Evolutionary conservation across 2,888 invertebrate genomes (phyloP).

Genomic region (Agrochola circellaris): DNA sequence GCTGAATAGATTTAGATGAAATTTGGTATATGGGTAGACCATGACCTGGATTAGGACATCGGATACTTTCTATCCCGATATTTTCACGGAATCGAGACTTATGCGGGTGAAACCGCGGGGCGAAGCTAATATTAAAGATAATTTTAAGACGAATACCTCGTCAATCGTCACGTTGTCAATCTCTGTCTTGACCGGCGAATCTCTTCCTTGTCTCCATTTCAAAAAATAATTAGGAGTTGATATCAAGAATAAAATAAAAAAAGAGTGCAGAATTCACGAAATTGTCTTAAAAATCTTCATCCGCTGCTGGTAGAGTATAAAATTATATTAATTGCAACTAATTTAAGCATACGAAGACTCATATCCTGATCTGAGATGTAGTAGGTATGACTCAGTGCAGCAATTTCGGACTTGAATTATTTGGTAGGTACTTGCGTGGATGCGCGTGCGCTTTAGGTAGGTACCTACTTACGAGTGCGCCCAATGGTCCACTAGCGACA

Average conservation of each 20-base stretch:
- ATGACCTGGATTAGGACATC: too few relatives aligned
- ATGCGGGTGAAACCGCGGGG: too few relatives aligned
- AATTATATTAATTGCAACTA: background rate
- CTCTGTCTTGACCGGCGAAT: background rate
- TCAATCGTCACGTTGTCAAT: background rate
- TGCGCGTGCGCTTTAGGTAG: background rate
- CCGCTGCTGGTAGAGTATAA: background rate
- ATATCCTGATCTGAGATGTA: constrained; percentile 8
- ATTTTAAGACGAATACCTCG: background rate
- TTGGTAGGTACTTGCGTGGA: background rate
- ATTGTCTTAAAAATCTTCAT: background rate
- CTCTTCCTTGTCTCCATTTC: background rate
- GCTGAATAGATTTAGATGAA: too few relatives aligned
- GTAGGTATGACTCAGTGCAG: background rate
- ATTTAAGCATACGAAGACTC: constrained; percentile 8
- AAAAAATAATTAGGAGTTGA: background rate
- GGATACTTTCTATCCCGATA: too few relatives aligned
- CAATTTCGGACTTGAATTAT: background rate
- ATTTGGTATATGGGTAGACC: too few relatives aligned
- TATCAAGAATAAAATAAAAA: background rate
- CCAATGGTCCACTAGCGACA: too few relatives aligned
- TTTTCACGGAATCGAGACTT: too few relatives aligned
- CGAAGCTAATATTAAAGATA: too few relatives aligned
- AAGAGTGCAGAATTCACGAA: background rate
- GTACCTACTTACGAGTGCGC: too few relatives aligned